Conservation (phyloP, 2,797 vertebrate species). For the Serranus cabrilla region DNA sequence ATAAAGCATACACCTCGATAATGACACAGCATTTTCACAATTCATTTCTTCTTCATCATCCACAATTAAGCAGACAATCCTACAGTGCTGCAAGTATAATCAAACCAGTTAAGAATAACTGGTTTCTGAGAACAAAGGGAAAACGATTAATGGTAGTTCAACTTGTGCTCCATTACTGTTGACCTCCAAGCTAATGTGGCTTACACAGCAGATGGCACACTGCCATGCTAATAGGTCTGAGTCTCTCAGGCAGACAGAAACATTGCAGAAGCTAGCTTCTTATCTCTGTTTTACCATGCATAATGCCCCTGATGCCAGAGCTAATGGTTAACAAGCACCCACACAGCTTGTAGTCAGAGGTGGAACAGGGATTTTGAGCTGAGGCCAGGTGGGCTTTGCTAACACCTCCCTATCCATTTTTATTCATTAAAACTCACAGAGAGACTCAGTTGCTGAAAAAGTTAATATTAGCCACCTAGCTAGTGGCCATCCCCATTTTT, state of each 20-base stretch:
- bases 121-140: slow-evolving; percentile 53
- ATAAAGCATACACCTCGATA: neutral
- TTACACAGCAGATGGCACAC: slow-evolving; percentile 72
- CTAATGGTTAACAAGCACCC: slow-evolving; percentile 68
- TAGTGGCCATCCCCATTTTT: neutral
- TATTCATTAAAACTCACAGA: slow-evolving; percentile 31
- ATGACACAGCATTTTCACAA: neutral
- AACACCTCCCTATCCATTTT: slow-evolving; percentile 22
- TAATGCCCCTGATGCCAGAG: slow-evolving; percentile 50
- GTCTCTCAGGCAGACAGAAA: slow-evolving; percentile 59
- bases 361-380: slow-evolving; percentile 42
- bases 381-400: slow-evolving; percentile 44
- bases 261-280: slow-evolving; percentile 57
- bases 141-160: slow-evolving; percentile 67
- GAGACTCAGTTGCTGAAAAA: neutral
- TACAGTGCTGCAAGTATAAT: neutral
- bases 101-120: slow-evolving; percentile 44
- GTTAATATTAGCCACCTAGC: slow-evolving; percentile 8
- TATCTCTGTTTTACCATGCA: slow-evolving; percentile 58
- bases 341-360: slow-evolving; percentile 52
- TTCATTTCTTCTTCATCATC: slow-evolving; percentile 1
- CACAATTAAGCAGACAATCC: slow-evolving; percentile 12
- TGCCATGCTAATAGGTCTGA: slow-evolving; percentile 68
- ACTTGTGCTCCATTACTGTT: slow-evolving; percentile 62
- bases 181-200: slow-evolving; percentile 73